Percentiles rank a stretch among this genome's conserved stretches.
phyloP scores from a whole-genome alignment of 2,888 invertebrate species.

The Pandemis corylana region DNA sequence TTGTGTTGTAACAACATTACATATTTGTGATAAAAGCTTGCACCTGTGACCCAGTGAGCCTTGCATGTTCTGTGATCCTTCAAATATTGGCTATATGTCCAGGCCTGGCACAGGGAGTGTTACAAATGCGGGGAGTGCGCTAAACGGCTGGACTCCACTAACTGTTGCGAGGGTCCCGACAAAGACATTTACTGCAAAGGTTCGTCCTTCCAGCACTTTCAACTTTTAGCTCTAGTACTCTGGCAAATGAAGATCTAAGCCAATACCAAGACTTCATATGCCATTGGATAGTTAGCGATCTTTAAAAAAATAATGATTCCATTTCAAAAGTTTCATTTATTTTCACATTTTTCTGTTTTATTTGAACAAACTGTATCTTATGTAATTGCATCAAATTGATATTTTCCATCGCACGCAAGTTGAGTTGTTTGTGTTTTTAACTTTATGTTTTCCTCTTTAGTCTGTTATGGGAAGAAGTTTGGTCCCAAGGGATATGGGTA shows the following conservation, averaged over 20 bases:
- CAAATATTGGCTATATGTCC: constrained; percentile 81
- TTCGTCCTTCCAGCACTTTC: constrained; percentile 74
- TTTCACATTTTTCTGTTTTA: constrained; percentile 1
- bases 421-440: constrained; percentile 55
- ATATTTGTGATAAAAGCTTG: constrained; percentile 74
- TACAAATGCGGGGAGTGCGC: constrained; percentile 95
- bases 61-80: constrained; percentile 65
- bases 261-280: background rate
- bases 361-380: constrained; percentile 4
- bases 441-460: constrained; percentile 82
- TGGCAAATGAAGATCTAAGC: constrained; percentile 10
- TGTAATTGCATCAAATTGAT: constrained; percentile 19
- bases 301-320: constrained; percentile 4
- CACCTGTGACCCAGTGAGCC: constrained; percentile 56
- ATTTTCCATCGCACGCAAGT: constrained; percentile 25
- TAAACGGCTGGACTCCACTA: constrained; percentile 95
- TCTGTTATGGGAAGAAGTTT: constrained; percentile 98
- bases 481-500: constrained; percentile 99
- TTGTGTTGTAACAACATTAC: constrained; percentile 66
- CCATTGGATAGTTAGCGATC: constrained; percentile 16
- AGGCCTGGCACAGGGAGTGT: constrained; percentile 97
- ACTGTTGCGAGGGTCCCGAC: constrained; percentile 97
- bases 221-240: constrained; percentile 29
- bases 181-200: constrained; percentile 99
- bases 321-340: constrained; percentile 5